Percentiles rank a stretch among this genome's conserved stretches.
phyloP scores from a whole-genome alignment of 2,888 invertebrate genomes.

The Sabellastarte sp. region DNA sequence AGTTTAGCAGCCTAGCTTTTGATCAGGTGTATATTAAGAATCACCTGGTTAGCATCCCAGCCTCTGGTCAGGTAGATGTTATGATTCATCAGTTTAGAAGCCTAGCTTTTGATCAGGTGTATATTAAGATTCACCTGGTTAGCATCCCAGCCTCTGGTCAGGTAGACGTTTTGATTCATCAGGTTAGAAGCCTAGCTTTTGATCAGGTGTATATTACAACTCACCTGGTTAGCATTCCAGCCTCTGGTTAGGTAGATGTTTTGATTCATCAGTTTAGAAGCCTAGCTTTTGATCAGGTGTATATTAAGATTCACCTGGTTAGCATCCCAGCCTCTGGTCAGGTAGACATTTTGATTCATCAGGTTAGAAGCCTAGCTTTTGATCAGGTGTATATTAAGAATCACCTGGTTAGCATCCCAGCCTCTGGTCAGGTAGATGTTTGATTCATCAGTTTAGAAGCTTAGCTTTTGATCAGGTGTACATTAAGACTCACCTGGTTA shows the following conservation, averaged over 20 bases:
- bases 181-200: too few relatives aligned
- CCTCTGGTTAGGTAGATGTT: too few relatives aligned
- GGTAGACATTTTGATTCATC: constrained; percentile 29
- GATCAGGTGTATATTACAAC: too few relatives aligned
- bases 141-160: constrained; percentile 55
- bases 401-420: too few relatives aligned
- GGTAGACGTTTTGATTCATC: too few relatives aligned
- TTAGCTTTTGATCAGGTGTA: constrained; percentile 57
- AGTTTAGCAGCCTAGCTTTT: too few relatives aligned
- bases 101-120: neutral
- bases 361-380: constrained; percentile 52
- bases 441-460: constrained; percentile 44
- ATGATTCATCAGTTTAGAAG: constrained; percentile 42
- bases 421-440: too few relatives aligned
- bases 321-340: neutral
- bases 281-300: too few relatives aligned
- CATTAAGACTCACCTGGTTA: constrained; percentile 47
- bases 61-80: constrained; percentile 56
- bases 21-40: too few relatives aligned
- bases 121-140: constrained; percentile 37
- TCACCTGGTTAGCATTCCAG: too few relatives aligned
- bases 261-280: too few relatives aligned
- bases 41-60: constrained; percentile 52
- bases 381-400: constrained; percentile 53
- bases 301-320: too few relatives aligned